A percentile compares a stretch with the other conserved stretches of the same genome.
These are phyloP conservation scores for Strigamia crassipes DNA, from an alignment of 2,888 invertebrate genomes.

Conservation along the genomic window DNA sequence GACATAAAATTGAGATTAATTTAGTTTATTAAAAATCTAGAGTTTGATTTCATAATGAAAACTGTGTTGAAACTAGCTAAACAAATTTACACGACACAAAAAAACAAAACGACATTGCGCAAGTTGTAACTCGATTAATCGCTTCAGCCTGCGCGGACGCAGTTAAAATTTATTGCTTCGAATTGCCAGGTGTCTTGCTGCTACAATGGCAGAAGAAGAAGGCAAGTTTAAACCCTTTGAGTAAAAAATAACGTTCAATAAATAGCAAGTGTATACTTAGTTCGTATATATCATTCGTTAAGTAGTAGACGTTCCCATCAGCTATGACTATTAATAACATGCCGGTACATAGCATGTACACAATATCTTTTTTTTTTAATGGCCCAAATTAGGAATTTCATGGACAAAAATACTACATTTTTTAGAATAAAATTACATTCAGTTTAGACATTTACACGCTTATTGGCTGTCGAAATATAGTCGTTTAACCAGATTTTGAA, in stretches of 20 bases:
- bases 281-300: background rate
- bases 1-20: too few species aligned
- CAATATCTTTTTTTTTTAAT: too few species aligned
- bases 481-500: background rate
- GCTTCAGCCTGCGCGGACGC: background rate
- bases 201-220: background rate
- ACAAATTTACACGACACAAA: too few species aligned
- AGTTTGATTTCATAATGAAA: background rate
- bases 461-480: background rate
- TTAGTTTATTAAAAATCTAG: background rate
- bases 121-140: background rate
- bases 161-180: background rate
- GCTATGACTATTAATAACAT: background rate
- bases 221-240: background rate
- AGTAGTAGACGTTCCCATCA: background rate
- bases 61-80: too few species aligned
- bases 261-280: background rate
- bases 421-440: background rate
- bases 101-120: background rate
- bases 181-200: background rate
- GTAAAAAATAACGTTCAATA: background rate
- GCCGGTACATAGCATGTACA: too few species aligned
- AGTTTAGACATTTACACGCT: background rate
- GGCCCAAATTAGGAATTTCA: too few species aligned
- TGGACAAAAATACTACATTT: too few species aligned